Percentiles rank a stretch among this genome's conserved stretches.
These are phyloP conservation scores for Zophobas morio DNA, from an alignment of 1,140 invertebrate species.

Conservation along the genomic window DNA sequence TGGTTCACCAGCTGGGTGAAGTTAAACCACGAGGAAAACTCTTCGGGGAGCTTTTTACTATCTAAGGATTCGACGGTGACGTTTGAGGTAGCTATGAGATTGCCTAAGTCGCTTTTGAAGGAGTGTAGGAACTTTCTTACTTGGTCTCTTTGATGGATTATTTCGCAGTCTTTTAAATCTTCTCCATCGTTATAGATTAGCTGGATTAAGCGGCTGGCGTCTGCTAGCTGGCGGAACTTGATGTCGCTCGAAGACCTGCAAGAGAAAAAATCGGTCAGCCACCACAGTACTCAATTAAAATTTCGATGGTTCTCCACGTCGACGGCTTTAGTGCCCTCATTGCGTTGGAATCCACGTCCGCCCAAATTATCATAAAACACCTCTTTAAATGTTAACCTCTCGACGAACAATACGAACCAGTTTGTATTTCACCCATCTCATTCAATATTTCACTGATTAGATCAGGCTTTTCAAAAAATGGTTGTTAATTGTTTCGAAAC, in stretches of 20 bases:
- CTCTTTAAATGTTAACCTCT: no score
- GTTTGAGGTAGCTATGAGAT: conserved; percentile 67
- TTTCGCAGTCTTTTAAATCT: conserved; percentile 77
- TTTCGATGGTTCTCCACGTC: neutral
- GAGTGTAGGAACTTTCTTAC: conserved; percentile 72
- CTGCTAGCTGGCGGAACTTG: conserved; percentile 76
- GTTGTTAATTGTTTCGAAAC: no score
- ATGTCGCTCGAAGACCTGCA: conserved; percentile 58
- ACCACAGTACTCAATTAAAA: neutral
- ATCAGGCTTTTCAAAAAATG: no score
- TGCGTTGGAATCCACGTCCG: no score
- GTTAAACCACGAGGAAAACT: conserved; percentile 70
- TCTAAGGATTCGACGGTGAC: conserved; percentile 62
- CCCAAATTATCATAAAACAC: no score
- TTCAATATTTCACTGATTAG: no score
- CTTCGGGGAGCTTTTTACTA: conserved; percentile 64
- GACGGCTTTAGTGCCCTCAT: no score
- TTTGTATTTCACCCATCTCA: no score
- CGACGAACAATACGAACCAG: no score
- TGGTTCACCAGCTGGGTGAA: conserved; percentile 70
- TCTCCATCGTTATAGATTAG: conserved; percentile 75
- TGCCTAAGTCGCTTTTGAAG: conserved; percentile 71
- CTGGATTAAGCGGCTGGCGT: conserved; percentile 77
- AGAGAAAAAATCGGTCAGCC: neutral
- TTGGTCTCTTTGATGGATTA: conserved; percentile 70